Conservation (phyloP, 2,888 invertebrate species). For the Thymelicus sylvestris region DNA sequence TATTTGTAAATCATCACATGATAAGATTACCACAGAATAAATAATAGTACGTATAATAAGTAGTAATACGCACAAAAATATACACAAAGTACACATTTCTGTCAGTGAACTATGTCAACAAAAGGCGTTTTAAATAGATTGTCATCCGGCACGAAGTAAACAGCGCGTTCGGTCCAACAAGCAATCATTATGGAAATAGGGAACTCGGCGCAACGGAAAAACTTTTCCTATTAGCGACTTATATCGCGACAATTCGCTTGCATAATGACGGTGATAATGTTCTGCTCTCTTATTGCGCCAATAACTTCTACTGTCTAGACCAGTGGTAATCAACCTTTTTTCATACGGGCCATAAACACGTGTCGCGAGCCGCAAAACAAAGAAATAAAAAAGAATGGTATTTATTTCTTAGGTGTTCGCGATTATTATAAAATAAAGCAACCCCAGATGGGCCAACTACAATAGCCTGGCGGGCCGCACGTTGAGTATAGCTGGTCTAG, state of each 20-base stretch:
- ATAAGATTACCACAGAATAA: no score
- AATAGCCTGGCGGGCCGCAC: no score
- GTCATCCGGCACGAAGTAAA: slow-evolving; percentile 1
- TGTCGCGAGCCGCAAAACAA: no score
- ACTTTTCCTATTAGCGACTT: slow-evolving; percentile 64
- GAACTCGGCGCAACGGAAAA: slow-evolving; percentile 51
- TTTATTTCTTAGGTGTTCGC: no score
- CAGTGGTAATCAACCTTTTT: no score
- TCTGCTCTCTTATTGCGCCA: slow-evolving; percentile 46
- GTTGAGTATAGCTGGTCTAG: background rate
- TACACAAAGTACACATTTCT: background rate
- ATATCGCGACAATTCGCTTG: slow-evolving; percentile 56
- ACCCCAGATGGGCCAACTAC: no score
- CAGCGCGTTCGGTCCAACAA: slow-evolving; percentile 10
- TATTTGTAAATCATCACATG: no score
- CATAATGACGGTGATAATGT: slow-evolving; percentile 59
- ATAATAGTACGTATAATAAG: no score
- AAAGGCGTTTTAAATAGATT: background rate
- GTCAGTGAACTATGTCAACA: background rate
- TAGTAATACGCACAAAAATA: no score
- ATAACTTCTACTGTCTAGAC: slow-evolving; percentile 8
- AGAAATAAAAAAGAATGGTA: no score
- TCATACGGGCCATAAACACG: no score
- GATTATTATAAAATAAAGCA: no score
- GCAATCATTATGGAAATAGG: slow-evolving; percentile 19